Base-by-base conservation (phyloP, 2,888 invertebrate genomes). In the Mythimna impura region DNA sequence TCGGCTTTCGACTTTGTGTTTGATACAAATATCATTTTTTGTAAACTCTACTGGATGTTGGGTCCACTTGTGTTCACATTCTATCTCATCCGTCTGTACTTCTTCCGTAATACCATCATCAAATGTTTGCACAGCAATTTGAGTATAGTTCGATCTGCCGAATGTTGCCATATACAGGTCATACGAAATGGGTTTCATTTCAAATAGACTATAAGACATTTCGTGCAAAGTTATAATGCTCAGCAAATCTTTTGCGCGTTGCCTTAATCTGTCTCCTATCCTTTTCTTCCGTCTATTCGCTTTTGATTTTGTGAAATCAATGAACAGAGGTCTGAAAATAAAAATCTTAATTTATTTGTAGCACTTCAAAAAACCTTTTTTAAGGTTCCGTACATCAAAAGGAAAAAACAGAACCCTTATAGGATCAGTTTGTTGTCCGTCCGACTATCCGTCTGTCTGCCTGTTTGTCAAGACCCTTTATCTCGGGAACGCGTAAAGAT, bases 141-240 rank as follows among this genome's bases (percentile, higher is more conserved):
- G 96, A 0, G 89, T 93, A 55, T 94, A 94, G 86, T 96, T 95
- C 0, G 90, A 89, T 66, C 94, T 87, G 0, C 96, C 96, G 76
- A 94, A 96, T 78, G 94, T 95, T 83, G 93, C 91, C 94, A 96
- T 96, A 36, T 92, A 96, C 65, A 94, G 85, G 68, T 96, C 96
- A 75, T 96, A 96, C 0, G 96, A 93, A 80, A 96, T 94, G 0
- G 96, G 96, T 86, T 94, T 92, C 94, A 96, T 95, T 92, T 96
- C 96, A 58, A 93, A 96, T 3, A 96, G 85, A 1, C 88, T 89
- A 74, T 93, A 96, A 0, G 94, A 90, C 91, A 96, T 95, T 91
- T 95, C 93, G 47, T 96, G 96, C 10, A 96, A 84, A 72, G 93
- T 93, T 79, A 96, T 94, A 87, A 96, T 93, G 77, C 90, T 91